Evolutionary conservation across 2,113 vertebrate species (phyloP), one percentile per base, ranked within the genome.

Genomic region (Tragelaphus scriptus): DNA sequence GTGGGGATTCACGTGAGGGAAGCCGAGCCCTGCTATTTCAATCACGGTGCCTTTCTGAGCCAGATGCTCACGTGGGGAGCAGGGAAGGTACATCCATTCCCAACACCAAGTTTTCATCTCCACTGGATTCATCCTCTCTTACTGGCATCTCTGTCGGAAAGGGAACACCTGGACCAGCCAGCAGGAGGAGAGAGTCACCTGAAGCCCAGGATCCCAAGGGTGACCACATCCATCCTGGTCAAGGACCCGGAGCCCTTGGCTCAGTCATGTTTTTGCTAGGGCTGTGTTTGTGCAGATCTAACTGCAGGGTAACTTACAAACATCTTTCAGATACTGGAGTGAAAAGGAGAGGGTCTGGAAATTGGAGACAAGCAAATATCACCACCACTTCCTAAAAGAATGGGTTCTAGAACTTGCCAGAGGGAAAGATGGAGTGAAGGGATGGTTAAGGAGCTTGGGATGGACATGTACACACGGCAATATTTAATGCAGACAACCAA

Each of bases 221-320:
- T 13, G 71, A 94, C 28, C 30, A 10, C 40, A 25, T 16, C 6
- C 6, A 3, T 12, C 68, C 68, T 23, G 14, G 85, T 9, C 21
- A 2, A 21, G 36, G 10, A 26, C 85, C 14, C 1, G 0, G 32
- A 51, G 61, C 36, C 15, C 15, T 10, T 4, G 14, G 8, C 59
- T 56, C 30, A 21, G 19, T 30, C 85, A 16, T 23, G 32, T 32
- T 40, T 61, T 36, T 40, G 53, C 28, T 94, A 40, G 19, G 68
- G 1, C 3, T 75, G 65, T 49, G 63, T 61, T 81, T 77, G 21
- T 15, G 6, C 47, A 79, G 51, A 21, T 89, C 21, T 96, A 59
- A 81, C 81, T 77, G 92, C 92, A 63, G 75, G 44, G 68, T 12
- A 51, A 55, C 55, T 75, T 75, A 47, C 87, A 95, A 61, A 91